A percentile compares a stretch with the other conserved stretches of the same genome.
These are phyloP conservation scores for Passerculus sandwichensis DNA, from an alignment of 2,797 vertebrate species.

Conservation along the genomic window DNA sequence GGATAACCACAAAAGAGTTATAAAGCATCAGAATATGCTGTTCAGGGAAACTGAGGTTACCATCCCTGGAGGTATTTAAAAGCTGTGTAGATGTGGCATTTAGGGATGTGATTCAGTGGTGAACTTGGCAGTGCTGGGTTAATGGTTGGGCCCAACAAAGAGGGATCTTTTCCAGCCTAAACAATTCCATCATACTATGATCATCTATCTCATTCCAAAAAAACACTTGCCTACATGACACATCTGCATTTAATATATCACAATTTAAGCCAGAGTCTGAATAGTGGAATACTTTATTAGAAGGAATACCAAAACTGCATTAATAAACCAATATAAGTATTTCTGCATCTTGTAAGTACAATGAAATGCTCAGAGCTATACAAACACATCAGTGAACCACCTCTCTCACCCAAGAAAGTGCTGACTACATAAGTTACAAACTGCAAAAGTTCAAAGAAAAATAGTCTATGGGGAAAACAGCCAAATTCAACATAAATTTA, in stretches of 20 bases:
- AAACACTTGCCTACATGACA: not conserved
- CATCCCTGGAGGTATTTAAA: not conserved
- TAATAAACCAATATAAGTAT: not conserved
- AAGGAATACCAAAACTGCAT: not conserved
- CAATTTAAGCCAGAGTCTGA: not conserved
- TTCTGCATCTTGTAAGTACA: not conserved
- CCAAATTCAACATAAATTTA: not conserved
- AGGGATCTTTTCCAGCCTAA: not conserved
- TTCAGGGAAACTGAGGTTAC: not conserved
- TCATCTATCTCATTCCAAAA: not conserved
- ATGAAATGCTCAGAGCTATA: not conserved
- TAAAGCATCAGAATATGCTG: not conserved
- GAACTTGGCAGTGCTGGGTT: not conserved
- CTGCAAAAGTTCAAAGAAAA: not conserved
- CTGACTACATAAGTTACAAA: not conserved
- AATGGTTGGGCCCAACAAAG: not conserved
- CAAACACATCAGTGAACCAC: not conserved
- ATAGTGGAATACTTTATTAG: not conserved
- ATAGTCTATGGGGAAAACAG: not conserved
- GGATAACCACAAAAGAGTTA: not conserved
- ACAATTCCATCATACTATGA: not conserved
- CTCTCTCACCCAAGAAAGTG: not conserved
- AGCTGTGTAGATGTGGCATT: not conserved
- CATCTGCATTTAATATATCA: not conserved
- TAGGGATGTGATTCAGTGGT: not conserved